A percentile compares a stretch with the other conserved stretches of the same genome.
Evolutionary conservation across 2,797 vertebrate species (phyloP).

Genomic region (Bufotes viridis): DNA sequence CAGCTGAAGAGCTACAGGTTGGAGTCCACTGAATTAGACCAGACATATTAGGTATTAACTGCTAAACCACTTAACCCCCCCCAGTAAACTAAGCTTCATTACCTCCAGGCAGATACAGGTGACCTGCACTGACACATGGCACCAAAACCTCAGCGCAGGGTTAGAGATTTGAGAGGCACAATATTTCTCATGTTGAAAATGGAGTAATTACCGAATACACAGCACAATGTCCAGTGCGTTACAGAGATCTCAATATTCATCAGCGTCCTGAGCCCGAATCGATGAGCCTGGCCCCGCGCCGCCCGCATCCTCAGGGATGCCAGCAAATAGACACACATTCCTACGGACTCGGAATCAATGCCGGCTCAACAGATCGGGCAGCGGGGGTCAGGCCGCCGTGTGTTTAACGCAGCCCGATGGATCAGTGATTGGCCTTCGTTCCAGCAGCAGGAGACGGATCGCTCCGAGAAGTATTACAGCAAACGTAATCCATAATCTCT

Average conservation of each 20-base stretch:
- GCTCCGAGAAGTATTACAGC: background rate
- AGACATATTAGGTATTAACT: background rate
- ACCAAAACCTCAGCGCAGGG: background rate
- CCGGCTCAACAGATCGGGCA: background rate
- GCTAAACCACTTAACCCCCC: background rate
- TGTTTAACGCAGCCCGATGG: background rate
- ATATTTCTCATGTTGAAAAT: background rate
- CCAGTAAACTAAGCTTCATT: too few relatives aligned
- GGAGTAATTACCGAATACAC: background rate
- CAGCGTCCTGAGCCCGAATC: background rate
- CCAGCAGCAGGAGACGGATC: constrained; percentile 2
- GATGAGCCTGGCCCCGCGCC: background rate
- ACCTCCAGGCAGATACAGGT: too few relatives aligned
- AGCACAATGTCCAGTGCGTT: background rate
- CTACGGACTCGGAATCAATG: background rate
- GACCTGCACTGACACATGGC: background rate
- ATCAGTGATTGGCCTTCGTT: constrained; percentile 15
- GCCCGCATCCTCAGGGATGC: background rate
- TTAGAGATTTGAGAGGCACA: background rate
- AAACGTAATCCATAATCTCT: constrained; percentile 7
- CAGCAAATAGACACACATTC: background rate
- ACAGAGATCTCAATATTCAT: background rate
- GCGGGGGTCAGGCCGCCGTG: background rate
- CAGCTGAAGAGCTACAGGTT: too few relatives aligned
- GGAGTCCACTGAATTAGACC: background rate